Conservation (phyloP, 2,888 invertebrate genomes). For the Malthinus flaveolus region DNA sequence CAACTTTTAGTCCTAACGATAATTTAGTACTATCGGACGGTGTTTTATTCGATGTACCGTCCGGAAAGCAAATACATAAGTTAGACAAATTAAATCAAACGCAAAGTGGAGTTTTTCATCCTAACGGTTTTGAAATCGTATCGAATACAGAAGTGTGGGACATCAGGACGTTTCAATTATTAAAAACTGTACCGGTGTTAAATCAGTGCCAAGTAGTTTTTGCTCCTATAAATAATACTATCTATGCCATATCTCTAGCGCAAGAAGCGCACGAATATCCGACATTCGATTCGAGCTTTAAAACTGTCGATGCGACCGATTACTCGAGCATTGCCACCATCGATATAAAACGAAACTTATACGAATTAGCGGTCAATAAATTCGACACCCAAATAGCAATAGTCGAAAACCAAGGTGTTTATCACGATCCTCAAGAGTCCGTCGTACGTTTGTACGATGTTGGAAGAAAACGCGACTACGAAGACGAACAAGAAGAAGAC, state of each 20-base stretch:
- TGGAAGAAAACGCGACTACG: constrained; percentile 82
- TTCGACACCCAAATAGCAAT: constrained; percentile 87
- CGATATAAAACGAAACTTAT: constrained; percentile 89
- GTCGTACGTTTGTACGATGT: constrained; percentile 91
- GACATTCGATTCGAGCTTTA: constrained; percentile 89
- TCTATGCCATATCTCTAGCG: constrained; percentile 85
- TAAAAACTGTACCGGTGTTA: constrained; percentile 91
- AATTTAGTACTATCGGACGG: constrained; percentile 95
- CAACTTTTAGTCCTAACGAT: constrained; percentile 92
- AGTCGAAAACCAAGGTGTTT: constrained; percentile 86
- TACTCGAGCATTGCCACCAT: constrained; percentile 94
- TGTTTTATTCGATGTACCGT: constrained; percentile 90
- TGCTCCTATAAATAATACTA: constrained; percentile 81
- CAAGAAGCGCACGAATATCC: constrained; percentile 71
- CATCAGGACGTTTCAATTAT: constrained; percentile 87
- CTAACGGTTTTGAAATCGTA: constrained; percentile 91
- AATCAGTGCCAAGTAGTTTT: constrained; percentile 90
- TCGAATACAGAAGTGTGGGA: constrained; percentile 99
- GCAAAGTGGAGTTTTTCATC: constrained; percentile 94
- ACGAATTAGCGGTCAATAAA: constrained; percentile 80
- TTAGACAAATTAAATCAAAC: constrained; percentile 97
- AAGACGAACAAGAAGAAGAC: constrained; percentile 77
- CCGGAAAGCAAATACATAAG: constrained; percentile 89
- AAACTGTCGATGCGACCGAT: constrained; percentile 91
- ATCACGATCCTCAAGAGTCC: constrained; percentile 84